Percentiles rank a stretch among this genome's conserved stretches.
These are phyloP conservation scores for Poeciliopsis paucimaculata DNA, from an alignment of 2,797 vertebrate genomes.

Conservation along the genomic window DNA sequence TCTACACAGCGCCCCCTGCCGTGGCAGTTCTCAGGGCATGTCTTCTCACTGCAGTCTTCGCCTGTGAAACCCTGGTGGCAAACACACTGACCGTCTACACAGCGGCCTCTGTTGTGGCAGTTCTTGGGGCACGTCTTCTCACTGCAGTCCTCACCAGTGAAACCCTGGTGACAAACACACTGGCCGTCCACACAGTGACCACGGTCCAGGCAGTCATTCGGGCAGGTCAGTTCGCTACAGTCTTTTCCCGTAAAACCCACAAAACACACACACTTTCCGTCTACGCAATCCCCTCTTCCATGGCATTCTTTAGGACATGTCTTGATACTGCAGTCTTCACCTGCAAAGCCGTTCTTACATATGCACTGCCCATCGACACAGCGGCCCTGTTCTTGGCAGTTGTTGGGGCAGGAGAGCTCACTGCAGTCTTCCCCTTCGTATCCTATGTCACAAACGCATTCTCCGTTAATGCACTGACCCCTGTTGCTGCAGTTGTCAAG, in stretches of 20 bases:
- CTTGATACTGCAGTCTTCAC: constrained; percentile 84
- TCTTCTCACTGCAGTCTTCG: constrained; percentile 82
- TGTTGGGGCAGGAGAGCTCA: constrained; percentile 82
- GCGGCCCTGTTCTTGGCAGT: constrained; percentile 82
- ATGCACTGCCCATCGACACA: constrained; percentile 85
- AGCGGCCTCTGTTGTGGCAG: constrained; percentile 86
- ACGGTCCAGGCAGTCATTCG: constrained; percentile 80
- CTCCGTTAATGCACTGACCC: constrained; percentile 86
- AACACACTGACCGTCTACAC: constrained; percentile 80
- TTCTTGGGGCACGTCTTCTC: constrained; percentile 87
- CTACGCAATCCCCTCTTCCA: constrained; percentile 83
- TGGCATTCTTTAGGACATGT: constrained; percentile 88
- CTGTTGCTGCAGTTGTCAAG: constrained; percentile 84
- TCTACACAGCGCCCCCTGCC: constrained; percentile 80
- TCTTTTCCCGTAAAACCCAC: constrained; percentile 82
- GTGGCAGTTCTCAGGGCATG: constrained; percentile 87
- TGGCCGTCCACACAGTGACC: constrained; percentile 86
- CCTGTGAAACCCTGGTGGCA: constrained; percentile 87
- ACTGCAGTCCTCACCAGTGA: constrained; percentile 84
- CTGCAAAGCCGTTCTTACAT: constrained; percentile 83
- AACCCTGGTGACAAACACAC: constrained; percentile 89
- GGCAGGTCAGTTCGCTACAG: constrained; percentile 87
- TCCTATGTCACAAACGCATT: constrained; percentile 86
- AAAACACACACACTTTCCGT: constrained; percentile 86
- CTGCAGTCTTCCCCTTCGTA: constrained; percentile 88